Percentiles rank a stretch among this genome's conserved stretches.
Conservation (phyloP, 1,140 invertebrate genomes). For the Araneus ventricosus region DNA sequence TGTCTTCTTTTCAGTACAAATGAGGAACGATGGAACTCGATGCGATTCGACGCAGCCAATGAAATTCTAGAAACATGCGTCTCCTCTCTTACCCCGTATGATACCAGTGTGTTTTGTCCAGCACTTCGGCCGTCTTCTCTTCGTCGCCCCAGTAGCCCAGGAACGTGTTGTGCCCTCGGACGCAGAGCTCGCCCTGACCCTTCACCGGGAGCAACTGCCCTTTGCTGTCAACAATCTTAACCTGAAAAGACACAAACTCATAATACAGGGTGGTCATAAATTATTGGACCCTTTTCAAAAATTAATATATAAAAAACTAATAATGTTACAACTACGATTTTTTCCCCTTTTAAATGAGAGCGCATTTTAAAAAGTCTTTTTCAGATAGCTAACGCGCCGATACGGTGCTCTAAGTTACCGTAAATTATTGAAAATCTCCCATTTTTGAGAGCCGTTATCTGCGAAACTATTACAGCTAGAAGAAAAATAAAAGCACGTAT, state of each 20-base stretch:
- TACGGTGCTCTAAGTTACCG: no score
- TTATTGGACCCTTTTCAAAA: no score
- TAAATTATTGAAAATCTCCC: no score
- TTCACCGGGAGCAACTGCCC: conserved; percentile 88
- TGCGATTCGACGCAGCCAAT: no score
- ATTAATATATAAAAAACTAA: neutral
- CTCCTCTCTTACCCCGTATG: conserved; percentile 92
- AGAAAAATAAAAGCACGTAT: no score
- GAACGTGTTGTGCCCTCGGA: conserved; percentile 91
- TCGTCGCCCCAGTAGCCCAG: conserved; percentile 91
- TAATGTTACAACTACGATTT: neutral
- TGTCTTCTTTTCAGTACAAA: no score
- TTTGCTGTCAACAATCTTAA: conserved; percentile 87
- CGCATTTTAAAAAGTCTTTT: no score
- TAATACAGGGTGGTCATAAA: neutral
- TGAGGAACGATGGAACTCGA: no score
- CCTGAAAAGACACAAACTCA: conserved; percentile 78
- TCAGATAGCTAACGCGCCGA: no score
- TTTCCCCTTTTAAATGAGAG: neutral
- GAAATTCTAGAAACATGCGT: no score
- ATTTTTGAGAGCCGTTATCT: no score
- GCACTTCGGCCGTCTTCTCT: conserved; percentile 87
- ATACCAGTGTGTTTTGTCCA: conserved; percentile 90
- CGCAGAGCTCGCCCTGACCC: conserved; percentile 89
- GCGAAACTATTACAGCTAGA: no score